phyloP scores from a whole-genome alignment of 2,888 invertebrate species.

The Graphium colonna region DNA sequence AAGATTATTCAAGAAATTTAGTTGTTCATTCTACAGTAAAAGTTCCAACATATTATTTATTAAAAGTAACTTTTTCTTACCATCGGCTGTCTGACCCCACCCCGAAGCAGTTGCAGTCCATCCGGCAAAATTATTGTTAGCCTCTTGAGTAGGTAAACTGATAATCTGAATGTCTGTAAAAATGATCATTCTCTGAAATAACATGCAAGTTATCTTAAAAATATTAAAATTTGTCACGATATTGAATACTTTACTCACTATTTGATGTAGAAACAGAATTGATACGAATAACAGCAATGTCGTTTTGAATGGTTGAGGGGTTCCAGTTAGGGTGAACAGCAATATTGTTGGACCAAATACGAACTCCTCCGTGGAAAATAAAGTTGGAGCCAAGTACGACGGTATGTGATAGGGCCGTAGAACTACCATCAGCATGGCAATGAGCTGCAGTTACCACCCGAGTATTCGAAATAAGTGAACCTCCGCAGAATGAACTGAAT shows the following conservation, averaged over 20 bases:
- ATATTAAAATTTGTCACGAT: too few relatives aligned
- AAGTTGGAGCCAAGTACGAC: slow-evolving; percentile 48
- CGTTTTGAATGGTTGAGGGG: slow-evolving; percentile 37
- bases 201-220: too few relatives aligned
- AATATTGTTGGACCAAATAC: slow-evolving; percentile 23
- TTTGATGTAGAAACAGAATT: slow-evolving; percentile 26
- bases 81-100: slow-evolving; percentile 44
- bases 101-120: slow-evolving; percentile 45
- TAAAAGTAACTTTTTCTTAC: too few relatives aligned
- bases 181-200: not conserved
- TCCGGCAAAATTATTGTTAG: slow-evolving; percentile 35
- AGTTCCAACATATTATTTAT: too few relatives aligned
- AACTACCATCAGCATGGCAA: slow-evolving; percentile 41
- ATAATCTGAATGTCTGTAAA: slow-evolving; percentile 47
- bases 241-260: slow-evolving; percentile 40
- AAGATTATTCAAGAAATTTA: too few relatives aligned
- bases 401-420: slow-evolving; percentile 39
- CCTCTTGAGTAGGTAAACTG: slow-evolving; percentile 39
- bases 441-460: slow-evolving; percentile 50
- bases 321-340: slow-evolving; percentile 43
- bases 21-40: too few relatives aligned
- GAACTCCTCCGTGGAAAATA: slow-evolving; percentile 45
- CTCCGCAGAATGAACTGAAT: slow-evolving; percentile 37
- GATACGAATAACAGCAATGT: slow-evolving; percentile 42
- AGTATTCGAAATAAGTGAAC: slow-evolving; percentile 37